phyloP scores from a whole-genome alignment of 2,888 invertebrate species.

The Watsonalla binaria region DNA sequence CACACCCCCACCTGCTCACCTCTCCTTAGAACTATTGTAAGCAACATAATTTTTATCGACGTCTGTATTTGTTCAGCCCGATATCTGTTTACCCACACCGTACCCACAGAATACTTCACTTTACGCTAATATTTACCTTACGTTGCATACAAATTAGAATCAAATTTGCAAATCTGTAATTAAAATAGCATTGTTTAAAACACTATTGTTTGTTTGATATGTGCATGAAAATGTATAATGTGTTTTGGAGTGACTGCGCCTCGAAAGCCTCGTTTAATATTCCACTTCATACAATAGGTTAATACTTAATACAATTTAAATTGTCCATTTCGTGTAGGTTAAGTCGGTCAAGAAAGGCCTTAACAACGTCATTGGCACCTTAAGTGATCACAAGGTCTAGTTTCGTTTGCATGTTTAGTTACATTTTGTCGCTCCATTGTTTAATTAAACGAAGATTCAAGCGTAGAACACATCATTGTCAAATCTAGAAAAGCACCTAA shows the following conservation, averaged over 20 bases:
- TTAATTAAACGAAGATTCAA: too few relatives aligned
- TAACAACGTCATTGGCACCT: too few relatives aligned
- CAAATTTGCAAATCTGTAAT: not conserved
- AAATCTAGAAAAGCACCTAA: too few relatives aligned
- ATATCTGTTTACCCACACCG: conserved; percentile 24
- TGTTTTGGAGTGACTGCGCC: not conserved
- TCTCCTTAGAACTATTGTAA: conserved; percentile 16
- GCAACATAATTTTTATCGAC: conserved; percentile 20
- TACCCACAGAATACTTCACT: conserved; percentile 8
- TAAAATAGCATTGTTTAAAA: not conserved
- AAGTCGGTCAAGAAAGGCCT: too few relatives aligned
- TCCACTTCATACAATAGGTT: not conserved
- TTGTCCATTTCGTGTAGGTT: too few relatives aligned
- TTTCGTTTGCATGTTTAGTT: too few relatives aligned
- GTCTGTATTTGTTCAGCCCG: conserved; percentile 38
- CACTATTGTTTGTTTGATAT: not conserved
- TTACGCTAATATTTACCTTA: conserved; percentile 8
- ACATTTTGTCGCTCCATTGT: too few relatives aligned
- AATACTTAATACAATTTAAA: too few relatives aligned
- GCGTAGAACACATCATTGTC: too few relatives aligned
- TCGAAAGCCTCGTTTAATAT: not conserved
- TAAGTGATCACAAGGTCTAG: too few relatives aligned
- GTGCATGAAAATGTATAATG: not conserved
- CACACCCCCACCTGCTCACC: conserved; percentile 1
- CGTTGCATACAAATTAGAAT: conserved; percentile 1